These are phyloP conservation scores for Marasmarcha lunaedactyla DNA, from an alignment of 2,888 invertebrate species.

Conservation along the genomic window DNA sequence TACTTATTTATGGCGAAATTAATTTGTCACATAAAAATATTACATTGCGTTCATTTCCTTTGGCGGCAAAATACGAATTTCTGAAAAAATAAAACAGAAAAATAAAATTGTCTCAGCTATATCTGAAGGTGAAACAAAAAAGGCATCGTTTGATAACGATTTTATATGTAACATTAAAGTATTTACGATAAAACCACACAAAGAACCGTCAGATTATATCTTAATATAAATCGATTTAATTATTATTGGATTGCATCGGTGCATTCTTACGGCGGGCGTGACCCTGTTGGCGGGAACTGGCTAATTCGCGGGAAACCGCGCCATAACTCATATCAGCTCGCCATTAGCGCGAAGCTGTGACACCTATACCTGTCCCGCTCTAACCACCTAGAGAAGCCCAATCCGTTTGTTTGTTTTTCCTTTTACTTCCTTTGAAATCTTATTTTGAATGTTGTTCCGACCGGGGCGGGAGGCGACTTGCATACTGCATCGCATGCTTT, in stretches of 20 bases:
- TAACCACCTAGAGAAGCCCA: conserved; percentile 56
- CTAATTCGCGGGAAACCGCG: conserved; percentile 64
- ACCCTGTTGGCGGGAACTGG: conserved; percentile 53
- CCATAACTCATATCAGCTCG: conserved; percentile 65
- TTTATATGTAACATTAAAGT: neutral
- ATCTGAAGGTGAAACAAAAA: no score
- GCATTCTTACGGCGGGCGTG: conserved; percentile 28
- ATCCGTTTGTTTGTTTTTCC: conserved; percentile 57
- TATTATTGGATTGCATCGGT: conserved; percentile 1
- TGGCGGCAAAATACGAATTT: no score
- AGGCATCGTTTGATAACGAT: no score
- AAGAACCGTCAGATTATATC: conserved; percentile 23
- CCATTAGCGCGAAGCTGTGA: conserved; percentile 37
- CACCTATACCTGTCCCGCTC: conserved; percentile 45
- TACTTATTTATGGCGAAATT: no score
- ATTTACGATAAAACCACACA: neutral
- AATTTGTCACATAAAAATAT: no score
- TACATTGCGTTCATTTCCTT: no score
- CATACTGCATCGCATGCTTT: conserved; percentile 67
- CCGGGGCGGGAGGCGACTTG: conserved; percentile 66
- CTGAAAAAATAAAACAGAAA: no score
- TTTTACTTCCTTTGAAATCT: conserved; percentile 66
- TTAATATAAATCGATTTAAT: conserved; percentile 20
- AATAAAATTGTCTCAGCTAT: no score
- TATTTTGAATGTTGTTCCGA: conserved; percentile 67